Evolutionary conservation across 1,140 invertebrate genomes (phyloP), one percentile per base, ranked within the genome.

Genomic region (Brachionus asplanchnoidis): DNA sequence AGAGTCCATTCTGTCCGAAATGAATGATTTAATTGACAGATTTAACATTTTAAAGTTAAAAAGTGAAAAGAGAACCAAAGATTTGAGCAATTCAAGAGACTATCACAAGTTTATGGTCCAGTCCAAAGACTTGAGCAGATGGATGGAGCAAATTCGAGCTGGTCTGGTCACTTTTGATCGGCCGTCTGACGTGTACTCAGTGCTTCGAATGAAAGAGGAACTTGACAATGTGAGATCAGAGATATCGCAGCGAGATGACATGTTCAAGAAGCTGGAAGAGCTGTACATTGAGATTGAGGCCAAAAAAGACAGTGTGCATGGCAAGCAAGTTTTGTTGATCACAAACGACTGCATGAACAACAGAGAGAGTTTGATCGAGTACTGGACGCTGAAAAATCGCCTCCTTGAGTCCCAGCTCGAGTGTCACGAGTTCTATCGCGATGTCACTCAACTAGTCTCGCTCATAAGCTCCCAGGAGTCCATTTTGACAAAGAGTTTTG

Each of bases 381-480:
- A 40, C 4, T 82, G 79, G 79, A 36, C n/a, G 12, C 40, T 65
- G 7, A 60, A 68, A 40, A 82, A 82, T 5, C n/a, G 42, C 1
- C 17, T 65, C 3, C 17, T 82, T 0, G 79, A 82, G 1, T 82
- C 50, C n/a, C 79, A 82, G 26, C 11, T 3, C 12, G 79, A 82
- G 36, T 82, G 79, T 82, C 79, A 82, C 26, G 53, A 68, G 53
- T 82, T 82, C 26, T 82, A 82, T 8, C 28, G 53, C 0, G 79
- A 82, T 28, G 42, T 82, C 3, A 36, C 14, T 46, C 79, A 82
- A 68, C 44, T 82, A 12, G 23, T 68, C 17, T 60, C 53, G 11
- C 28, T 60, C 0, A 68, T 68, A 3, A 66, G n/a, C 12, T 82
- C 79, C 12, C 65, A 65, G 20, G 79, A 60, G 20, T 28, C 17